Evolutionary conservation across 2,797 vertebrate species (phyloP).

Genomic region (Meriones psammophilus): DNA sequence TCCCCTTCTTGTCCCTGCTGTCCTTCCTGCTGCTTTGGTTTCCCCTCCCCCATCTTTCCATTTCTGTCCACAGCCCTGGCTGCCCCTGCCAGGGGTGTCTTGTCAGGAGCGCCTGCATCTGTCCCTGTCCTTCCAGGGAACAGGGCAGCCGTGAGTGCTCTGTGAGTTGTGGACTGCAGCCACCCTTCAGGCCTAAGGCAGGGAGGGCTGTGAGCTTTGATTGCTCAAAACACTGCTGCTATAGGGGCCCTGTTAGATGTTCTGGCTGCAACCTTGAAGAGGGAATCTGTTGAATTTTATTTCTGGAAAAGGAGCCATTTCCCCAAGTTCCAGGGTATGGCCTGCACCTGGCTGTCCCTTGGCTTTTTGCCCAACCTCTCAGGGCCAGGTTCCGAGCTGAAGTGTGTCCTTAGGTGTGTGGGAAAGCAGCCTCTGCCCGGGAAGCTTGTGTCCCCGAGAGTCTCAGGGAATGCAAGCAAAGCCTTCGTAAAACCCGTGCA

Average conservation of each 20-base stretch:
- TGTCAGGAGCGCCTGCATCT: slow-evolving; percentile 33
- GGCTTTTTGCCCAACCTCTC: neutral
- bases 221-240: neutral
- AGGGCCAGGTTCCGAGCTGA: neutral
- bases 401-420: neutral
- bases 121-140: slow-evolving; percentile 41
- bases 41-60: neutral
- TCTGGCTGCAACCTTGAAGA: neutral
- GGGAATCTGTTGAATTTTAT: neutral
- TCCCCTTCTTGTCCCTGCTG: neutral
- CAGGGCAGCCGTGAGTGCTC: neutral
- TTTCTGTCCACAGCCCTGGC: neutral
- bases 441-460: neutral
- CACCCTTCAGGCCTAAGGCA: neutral
- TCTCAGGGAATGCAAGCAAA: neutral
- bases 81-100: neutral
- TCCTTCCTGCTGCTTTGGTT: neutral
- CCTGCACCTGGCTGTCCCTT: neutral
- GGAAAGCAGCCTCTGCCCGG: neutral
- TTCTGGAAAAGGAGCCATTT: neutral
- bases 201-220: neutral
- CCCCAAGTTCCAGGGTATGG: too few relatives aligned
- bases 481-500: neutral
- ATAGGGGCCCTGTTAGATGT: neutral
- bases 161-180: too few relatives aligned